These are phyloP conservation scores for Suncus etruscus DNA, from an alignment of 2,113 vertebrate genomes.

Conservation along the genomic window DNA sequence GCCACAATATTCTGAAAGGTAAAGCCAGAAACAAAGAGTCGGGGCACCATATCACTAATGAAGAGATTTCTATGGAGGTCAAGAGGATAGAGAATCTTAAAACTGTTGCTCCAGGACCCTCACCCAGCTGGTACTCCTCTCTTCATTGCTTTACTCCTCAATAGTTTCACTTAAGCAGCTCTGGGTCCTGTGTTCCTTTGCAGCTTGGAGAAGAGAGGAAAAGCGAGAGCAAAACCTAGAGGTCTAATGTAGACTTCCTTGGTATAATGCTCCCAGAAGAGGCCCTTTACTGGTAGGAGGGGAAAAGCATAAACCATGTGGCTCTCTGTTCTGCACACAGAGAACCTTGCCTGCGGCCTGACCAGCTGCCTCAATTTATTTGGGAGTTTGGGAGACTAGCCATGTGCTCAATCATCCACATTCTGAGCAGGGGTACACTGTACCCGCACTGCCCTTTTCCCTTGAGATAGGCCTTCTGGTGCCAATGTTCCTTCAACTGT, in stretches of 20 bases:
- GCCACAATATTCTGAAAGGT: neutral
- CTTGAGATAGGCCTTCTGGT: neutral
- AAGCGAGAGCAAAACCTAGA: neutral
- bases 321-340: neutral
- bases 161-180: neutral
- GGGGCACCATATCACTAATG: too few species aligned
- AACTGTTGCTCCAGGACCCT: neutral
- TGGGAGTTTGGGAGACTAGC: conserved; percentile 3
- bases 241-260: neutral
- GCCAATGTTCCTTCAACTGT: neutral
- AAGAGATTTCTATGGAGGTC: too few species aligned
- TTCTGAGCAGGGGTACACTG: neutral
- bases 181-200: neutral
- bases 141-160: too few species aligned
- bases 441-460: neutral
- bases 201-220: neutral
- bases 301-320: neutral
- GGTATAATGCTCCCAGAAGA: neutral
- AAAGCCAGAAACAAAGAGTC: neutral
- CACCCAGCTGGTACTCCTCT: too few species aligned
- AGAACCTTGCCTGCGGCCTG: neutral
- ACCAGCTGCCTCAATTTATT: neutral
- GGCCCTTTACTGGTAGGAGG: neutral
- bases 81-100: neutral
- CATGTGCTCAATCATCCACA: neutral